Evolutionary conservation across 2,113 vertebrate genomes (phyloP), one percentile per base, ranked within the genome.

Genomic region (Crotalus viridis): DNA sequence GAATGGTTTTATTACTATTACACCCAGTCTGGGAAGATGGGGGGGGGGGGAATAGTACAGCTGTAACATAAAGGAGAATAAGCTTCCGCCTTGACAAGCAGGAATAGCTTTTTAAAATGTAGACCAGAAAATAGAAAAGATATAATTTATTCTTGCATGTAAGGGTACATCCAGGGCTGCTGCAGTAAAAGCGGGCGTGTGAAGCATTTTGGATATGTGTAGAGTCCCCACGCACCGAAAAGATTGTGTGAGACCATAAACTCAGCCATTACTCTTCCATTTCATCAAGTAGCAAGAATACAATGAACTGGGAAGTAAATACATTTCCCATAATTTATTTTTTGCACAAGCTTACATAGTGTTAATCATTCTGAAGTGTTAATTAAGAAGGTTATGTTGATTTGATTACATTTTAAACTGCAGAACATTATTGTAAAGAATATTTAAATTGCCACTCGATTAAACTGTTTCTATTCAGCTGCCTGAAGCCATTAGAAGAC

Each of bases 301-400:
- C 96, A 97, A 96, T 64, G 95, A 95, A 97, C 96, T 96, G 96
- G 93, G 96, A 96, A 98, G 97, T 97, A 97, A 98, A 98, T 98
- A 97, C 93, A 97, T 98, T 97, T 97, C 97, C 96, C 96, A 97
- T 97, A 96, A 97, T 96, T 97, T 97, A 97, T 97, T 98, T 93
- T 96, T 97, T 97, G 95, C 94, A 94, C 97, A 97, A 96, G 91
- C 95, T 98, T 97, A 97, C 97, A 97, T 97, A 97, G 97, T 98
- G 97, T 98, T 98, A 98, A 98, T 98, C 97, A 98, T 98, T 97
- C 96, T 98, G 97, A 98, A 98, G 95, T 97, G 97, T 98, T 98
- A 98, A 98, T 98, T 98, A 98, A 97, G 97, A 98, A 97, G 97
- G 97, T 97, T 98, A 97, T 97, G 97, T 98, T 98, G 97, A 97